Conservation (phyloP, 2,113 vertebrate genomes). For the Diadophis punctatus region DNA sequence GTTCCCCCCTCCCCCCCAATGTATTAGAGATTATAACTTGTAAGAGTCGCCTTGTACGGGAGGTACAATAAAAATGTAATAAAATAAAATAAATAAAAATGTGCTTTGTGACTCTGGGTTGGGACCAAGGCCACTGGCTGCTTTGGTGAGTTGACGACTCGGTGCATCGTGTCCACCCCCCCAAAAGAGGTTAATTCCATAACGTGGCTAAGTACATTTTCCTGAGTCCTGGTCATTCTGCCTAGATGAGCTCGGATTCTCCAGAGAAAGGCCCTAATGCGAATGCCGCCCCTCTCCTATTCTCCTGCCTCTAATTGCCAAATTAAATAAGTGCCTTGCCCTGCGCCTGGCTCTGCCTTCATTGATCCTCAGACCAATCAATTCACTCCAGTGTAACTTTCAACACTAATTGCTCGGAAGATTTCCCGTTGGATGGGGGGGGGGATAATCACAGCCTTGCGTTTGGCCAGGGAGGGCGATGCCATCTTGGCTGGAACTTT, state of each 20-base stretch:
- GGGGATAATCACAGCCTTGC: too few relatives aligned
- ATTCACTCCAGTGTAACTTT: background rate
- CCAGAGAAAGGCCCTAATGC: background rate
- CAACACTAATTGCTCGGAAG: background rate
- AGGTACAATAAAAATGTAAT: background rate
- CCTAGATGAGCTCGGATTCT: background rate
- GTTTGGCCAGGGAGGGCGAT: background rate
- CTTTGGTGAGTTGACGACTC: background rate
- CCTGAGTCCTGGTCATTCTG: background rate
- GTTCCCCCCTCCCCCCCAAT: too few relatives aligned
- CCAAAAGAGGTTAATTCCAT: background rate
- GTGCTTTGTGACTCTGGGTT: background rate
- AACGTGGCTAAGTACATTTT: background rate
- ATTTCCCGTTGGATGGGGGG: background rate
- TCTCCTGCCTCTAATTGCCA: background rate
- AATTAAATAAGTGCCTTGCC: background rate
- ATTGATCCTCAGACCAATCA: background rate
- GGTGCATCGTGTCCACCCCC: rapidly evolving
- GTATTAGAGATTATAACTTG: background rate
- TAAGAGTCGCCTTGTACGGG: too few relatives aligned
- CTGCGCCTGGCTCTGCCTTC: background rate
- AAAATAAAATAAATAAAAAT: background rate
- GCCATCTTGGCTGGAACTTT: background rate
- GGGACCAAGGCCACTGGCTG: rapidly evolving
- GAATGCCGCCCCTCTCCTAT: background rate